These are phyloP conservation scores for Nasonia giraulti DNA, from an alignment of 1,140 invertebrate genomes.

Conservation along the genomic window DNA sequence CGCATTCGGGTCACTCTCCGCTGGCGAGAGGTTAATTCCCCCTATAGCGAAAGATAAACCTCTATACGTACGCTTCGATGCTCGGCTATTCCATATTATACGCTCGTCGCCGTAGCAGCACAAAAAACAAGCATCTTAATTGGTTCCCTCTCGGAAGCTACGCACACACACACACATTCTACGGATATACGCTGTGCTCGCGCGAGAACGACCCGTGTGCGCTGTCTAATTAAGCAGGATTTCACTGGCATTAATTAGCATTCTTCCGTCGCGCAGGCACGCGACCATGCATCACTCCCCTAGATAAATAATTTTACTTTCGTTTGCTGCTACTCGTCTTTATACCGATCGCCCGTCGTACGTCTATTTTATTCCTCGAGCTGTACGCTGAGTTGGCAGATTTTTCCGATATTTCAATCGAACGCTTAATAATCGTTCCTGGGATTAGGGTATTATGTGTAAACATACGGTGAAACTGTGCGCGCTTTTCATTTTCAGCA, in stretches of 20 bases:
- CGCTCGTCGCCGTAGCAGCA: background rate
- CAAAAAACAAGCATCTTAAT: slow-evolving; percentile 13
- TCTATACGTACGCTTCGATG: background rate
- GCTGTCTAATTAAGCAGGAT: slow-evolving; percentile 31
- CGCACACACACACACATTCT: no score
- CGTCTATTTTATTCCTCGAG: background rate
- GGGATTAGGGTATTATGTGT: no score
- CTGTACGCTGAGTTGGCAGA: background rate
- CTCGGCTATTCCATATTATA: background rate
- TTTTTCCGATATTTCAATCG: slow-evolving; percentile 14
- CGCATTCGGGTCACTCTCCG: background rate
- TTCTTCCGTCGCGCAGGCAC: slow-evolving; percentile 20
- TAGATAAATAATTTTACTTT: slow-evolving; percentile 33
- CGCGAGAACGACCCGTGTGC: background rate
- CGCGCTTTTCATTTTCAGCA: background rate
- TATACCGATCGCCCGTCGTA: background rate
- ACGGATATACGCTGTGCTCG: background rate
- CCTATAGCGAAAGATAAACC: background rate
- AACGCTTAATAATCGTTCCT: background rate
- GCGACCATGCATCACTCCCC: slow-evolving; percentile 27
- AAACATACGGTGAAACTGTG: background rate
- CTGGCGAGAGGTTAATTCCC: background rate
- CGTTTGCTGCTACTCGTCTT: background rate
- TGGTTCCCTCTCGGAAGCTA: background rate
- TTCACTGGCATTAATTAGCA: slow-evolving; percentile 43